Evolutionary conservation across 2,888 invertebrate genomes (phyloP).

Genomic region (Tortrix viridana): DNA sequence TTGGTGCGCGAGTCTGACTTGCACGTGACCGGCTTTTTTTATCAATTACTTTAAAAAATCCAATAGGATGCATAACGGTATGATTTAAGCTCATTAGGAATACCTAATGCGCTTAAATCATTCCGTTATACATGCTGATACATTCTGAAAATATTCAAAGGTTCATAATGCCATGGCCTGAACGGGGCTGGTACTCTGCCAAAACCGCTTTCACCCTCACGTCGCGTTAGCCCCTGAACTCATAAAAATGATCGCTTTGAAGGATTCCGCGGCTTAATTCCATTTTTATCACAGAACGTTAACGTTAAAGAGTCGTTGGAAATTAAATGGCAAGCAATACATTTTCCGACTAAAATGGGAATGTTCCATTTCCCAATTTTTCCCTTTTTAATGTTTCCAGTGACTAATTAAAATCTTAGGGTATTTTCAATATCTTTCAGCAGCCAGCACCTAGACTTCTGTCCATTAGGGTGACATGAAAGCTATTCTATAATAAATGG

Average conservation of each 20-base stretch:
- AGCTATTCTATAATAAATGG: too few relatives aligned
- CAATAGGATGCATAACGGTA: too few relatives aligned
- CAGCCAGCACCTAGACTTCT: too few relatives aligned
- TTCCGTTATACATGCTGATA: slow-evolving; percentile 3
- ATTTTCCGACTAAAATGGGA: slow-evolving; percentile 14
- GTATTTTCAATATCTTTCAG: not conserved
- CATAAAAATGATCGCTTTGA: slow-evolving; percentile 32
- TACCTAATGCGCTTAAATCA: not conserved
- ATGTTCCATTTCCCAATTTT: slow-evolving; percentile 8
- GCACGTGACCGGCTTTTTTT: too few relatives aligned
- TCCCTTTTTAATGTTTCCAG: slow-evolving; percentile 6
- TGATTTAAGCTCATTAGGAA: too few relatives aligned
- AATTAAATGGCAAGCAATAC: slow-evolving; percentile 34
- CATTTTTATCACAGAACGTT: slow-evolving; percentile 33
- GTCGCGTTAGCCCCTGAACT: slow-evolving; percentile 17
- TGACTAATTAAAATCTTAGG: not conserved
- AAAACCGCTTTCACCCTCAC: slow-evolving; percentile 14
- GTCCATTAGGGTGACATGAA: too few relatives aligned
- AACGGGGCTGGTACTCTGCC: slow-evolving; percentile 26
- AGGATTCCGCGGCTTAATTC: slow-evolving; percentile 33
- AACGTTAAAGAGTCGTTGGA: slow-evolving; percentile 32
- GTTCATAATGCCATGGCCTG: slow-evolving; percentile 6
- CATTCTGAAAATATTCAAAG: slow-evolving; percentile 24
- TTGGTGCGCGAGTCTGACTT: too few relatives aligned
- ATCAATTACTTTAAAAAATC: too few relatives aligned